These are phyloP conservation scores for Meloe dianella DNA, from an alignment of 2,888 invertebrate genomes.

Conservation along the genomic window DNA sequence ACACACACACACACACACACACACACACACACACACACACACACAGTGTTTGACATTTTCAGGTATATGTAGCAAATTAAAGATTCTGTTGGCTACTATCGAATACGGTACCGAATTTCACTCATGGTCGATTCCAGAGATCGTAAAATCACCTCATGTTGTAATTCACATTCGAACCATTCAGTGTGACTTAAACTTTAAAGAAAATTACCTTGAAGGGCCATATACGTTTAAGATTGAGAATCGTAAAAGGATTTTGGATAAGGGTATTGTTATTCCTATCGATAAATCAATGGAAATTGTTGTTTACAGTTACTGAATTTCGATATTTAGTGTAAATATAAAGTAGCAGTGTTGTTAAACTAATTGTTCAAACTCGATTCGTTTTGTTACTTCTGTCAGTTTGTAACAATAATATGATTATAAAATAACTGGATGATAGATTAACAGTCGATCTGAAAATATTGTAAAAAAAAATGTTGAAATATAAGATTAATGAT, in stretches of 20 bases:
- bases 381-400: slow-evolving; percentile 1
- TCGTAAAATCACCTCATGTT: slow-evolving; percentile 50
- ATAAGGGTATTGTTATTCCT: too few relatives aligned
- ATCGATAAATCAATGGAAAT: too few relatives aligned
- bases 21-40: too few relatives aligned
- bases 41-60: slow-evolving; percentile 31
- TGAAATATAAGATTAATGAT: background rate
- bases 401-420: background rate
- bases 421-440: background rate
- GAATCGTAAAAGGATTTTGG: slow-evolving; percentile 47
- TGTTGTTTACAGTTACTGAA: too few relatives aligned
- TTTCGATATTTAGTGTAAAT: background rate
- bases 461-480: background rate
- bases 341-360: background rate
- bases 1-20: background rate
- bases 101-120: slow-evolving; percentile 47
- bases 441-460: background rate
- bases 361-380: background rate
- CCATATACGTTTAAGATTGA: slow-evolving; percentile 37
- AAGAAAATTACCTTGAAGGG: slow-evolving; percentile 54
- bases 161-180: slow-evolving; percentile 56
- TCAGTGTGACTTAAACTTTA: slow-evolving; percentile 53
- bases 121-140: slow-evolving; percentile 50
- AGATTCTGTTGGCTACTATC: slow-evolving; percentile 15
- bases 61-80: slow-evolving; percentile 47